Percentiles rank a stretch among this genome's conserved stretches.
Conservation (phyloP, 1,140 invertebrate genomes). For the Stegodyphus dumicola region DNA sequence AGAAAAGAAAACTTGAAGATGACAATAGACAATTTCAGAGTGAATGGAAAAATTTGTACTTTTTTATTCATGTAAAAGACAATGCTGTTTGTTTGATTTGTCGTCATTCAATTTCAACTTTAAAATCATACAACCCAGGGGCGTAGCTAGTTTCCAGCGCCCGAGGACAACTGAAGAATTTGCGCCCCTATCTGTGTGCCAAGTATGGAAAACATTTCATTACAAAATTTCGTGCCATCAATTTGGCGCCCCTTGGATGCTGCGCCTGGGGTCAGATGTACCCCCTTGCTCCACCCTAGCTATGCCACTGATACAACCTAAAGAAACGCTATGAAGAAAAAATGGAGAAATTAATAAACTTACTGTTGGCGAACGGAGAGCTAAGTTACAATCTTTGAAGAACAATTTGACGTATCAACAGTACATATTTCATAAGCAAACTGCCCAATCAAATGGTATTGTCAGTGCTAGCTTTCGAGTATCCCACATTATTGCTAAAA, state of each 20-base stretch:
- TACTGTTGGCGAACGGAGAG: background rate
- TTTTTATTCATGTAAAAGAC: conserved; percentile 15
- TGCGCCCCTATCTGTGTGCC: too few species aligned
- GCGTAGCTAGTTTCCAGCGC: too few species aligned
- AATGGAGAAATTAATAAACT: background rate
- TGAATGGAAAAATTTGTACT: background rate
- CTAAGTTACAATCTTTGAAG: background rate
- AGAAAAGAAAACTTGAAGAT: too few species aligned
- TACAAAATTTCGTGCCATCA: too few species aligned
- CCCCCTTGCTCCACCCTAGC: too few species aligned
- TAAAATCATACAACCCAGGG: conserved; percentile 24
- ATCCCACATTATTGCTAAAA: conserved; percentile 11
- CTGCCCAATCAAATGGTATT: conserved; percentile 1
- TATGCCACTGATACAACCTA: too few species aligned
- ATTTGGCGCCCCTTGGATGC: too few species aligned
- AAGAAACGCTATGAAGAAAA: conserved; percentile 16
- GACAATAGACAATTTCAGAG: too few species aligned
- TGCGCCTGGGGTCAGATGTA: too few species aligned
- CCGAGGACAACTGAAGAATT: too few species aligned
- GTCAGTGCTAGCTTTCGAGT: background rate
- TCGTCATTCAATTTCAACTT: conserved; percentile 3
- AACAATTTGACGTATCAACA: background rate
- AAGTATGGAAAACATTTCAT: too few species aligned
- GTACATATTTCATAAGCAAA: conserved; percentile 6
- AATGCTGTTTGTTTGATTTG: conserved; percentile 11